A percentile compares a stretch with the other conserved stretches of the same genome.
phyloP scores from a whole-genome alignment of 2,797 vertebrate genomes.

The Poecilia wingei region DNA sequence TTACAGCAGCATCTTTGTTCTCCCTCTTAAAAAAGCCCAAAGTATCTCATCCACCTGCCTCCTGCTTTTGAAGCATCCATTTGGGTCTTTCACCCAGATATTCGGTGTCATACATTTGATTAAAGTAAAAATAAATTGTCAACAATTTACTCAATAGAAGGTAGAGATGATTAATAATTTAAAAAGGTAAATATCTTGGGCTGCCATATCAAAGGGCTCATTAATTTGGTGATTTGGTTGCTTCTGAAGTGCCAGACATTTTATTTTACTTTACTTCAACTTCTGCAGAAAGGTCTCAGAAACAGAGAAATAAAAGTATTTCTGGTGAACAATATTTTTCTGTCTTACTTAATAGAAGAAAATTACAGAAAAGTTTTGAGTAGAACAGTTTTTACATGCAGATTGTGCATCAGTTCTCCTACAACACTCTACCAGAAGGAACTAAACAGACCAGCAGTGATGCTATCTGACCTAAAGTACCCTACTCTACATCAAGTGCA shows the following conservation, averaged over 20 bases:
- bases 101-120: neutral
- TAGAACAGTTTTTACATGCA: neutral
- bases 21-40: neutral
- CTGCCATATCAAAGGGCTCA: neutral
- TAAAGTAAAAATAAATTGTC: neutral
- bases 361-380: neutral
- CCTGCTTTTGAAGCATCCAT: neutral
- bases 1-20: constrained; percentile 1
- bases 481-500: neutral
- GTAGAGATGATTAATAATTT: neutral
- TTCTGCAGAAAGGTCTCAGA: neutral
- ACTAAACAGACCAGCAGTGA: neutral
- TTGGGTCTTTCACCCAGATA: neutral
- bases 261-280: neutral
- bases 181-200: neutral
- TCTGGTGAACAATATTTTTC: neutral
- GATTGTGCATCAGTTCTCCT: no score
- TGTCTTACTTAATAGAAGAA: neutral
- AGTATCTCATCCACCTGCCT: neutral
- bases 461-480: neutral
- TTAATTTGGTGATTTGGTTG: neutral
- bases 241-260: neutral
- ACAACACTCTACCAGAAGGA: neutral
- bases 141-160: neutral
- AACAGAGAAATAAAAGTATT: neutral